Base-by-base conservation (phyloP, 2,113 vertebrate species). In the Cyphomyrus discorhynchus region DNA sequence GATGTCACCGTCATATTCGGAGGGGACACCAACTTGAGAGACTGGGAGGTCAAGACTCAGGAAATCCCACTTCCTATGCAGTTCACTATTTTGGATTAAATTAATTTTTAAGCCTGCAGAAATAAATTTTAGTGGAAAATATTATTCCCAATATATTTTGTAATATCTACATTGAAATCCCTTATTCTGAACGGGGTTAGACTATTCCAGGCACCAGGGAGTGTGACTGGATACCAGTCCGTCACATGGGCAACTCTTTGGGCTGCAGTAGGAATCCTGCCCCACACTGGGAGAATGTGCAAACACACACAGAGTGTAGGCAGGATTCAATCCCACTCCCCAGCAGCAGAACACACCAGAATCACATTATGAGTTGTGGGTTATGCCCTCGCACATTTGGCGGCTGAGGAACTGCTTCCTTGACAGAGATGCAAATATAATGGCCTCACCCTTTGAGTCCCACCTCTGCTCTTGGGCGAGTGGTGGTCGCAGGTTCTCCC, bases 21-120 rank as follows among this genome's bases (percentile, higher is more conserved):
- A 91, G 97, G 97, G 24, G 97, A 97, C 90, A 97, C 97, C 90
- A 98, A 97, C 91, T 93, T 98, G 62, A 94, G 96, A 92, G 96
- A 97, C 90, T 92, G 93, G 0, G 97, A 98, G 95, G 97, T 97
- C 91, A 56, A 56, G 5, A 56, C 27, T 27, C 66, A 74, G 27
- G 11, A 10, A 13, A 74, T 74, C 27, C 62, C n/a, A 2, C 11
- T 82, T 27, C 9, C 39, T 47, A 1, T 45, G 15, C 31, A 74
- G 15, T 77, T 3, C 70, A 77, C 5, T 77, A 7, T 39, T 39
- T 77, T 4, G 3, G 27, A 77, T 77, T 3, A 15, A 19, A 80
- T 35, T 42, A 13, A 77, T 77, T 77, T 66, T 39, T 39, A 77
- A 35, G 70, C 15, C 70, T 35, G 31, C 74, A 42, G 35, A 80